These are phyloP conservation scores for Polia nebulosa DNA, from an alignment of 2,888 invertebrate species.

Conservation along the genomic window DNA sequence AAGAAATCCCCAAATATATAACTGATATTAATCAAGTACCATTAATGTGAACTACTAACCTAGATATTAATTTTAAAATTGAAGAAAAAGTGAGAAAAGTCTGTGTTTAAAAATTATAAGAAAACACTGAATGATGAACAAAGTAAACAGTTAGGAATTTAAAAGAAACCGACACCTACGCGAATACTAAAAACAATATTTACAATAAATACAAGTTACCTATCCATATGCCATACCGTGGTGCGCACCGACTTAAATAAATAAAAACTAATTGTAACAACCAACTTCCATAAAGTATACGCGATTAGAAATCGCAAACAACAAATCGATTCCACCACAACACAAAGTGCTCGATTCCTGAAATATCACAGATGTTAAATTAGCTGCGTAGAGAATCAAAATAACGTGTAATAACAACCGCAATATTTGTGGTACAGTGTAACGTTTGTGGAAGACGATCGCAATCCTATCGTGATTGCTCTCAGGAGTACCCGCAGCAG, in stretches of 20 bases:
- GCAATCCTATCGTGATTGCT: slow-evolving; percentile 58
- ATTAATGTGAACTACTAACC: slow-evolving; percentile 46
- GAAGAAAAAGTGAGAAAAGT: neutral
- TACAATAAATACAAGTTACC: slow-evolving; percentile 11
- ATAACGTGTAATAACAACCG: slow-evolving; percentile 48
- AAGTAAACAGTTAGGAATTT: neutral
- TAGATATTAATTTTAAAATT: slow-evolving; percentile 28
- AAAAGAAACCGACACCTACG: neutral
- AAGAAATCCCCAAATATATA: slow-evolving; percentile 31
- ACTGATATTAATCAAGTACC: slow-evolving; percentile 28
- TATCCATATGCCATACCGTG: neutral
- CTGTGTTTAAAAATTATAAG: neutral
- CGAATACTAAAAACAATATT: slow-evolving; percentile 5
- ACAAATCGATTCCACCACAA: slow-evolving; percentile 26
- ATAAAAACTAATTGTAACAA: neutral
- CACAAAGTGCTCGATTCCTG: slow-evolving; percentile 39
- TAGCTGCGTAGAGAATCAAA: slow-evolving; percentile 52
- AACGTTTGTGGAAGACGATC: slow-evolving; percentile 36
- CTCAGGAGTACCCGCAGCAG: slow-evolving; percentile 50
- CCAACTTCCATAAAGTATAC: slow-evolving; percentile 6
- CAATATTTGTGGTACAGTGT: slow-evolving; percentile 44
- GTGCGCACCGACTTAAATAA: neutral
- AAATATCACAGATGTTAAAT: slow-evolving; percentile 43
- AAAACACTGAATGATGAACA: slow-evolving; percentile 23
- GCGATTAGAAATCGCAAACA: slow-evolving; percentile 26